Percentiles rank a stretch among this genome's conserved stretches.
These are phyloP conservation scores for Argyresthia albistria DNA, from an alignment of 2,888 invertebrate genomes.

Conservation along the genomic window DNA sequence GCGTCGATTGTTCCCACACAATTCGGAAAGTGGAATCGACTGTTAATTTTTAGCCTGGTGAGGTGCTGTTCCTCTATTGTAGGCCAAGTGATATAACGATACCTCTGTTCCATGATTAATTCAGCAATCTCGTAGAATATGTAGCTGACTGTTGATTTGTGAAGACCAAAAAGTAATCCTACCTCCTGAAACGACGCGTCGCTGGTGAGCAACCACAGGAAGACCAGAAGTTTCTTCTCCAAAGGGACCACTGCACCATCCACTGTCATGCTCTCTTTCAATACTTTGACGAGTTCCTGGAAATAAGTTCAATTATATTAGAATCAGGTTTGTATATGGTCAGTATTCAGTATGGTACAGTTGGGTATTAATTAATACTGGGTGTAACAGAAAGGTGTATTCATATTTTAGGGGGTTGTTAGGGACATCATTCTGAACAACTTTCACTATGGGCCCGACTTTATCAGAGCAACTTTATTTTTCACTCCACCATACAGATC, in stretches of 20 bases:
- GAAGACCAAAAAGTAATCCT: conserved; percentile 44
- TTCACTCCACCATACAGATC: too few species aligned
- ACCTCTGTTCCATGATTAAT: conserved; percentile 36
- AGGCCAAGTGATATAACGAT: conserved; percentile 53
- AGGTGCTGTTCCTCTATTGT: conserved; percentile 53
- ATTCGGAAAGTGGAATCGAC: conserved; percentile 51
- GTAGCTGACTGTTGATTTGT: conserved; percentile 50
- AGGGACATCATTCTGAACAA: too few species aligned
- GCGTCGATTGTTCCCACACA: conserved; percentile 60
- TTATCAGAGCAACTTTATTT: too few species aligned
- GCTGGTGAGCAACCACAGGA: conserved; percentile 46
- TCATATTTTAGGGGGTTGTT: too few species aligned
- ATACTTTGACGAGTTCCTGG: conserved; percentile 40
- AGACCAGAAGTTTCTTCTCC: conserved; percentile 56
- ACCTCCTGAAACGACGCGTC: conserved; percentile 48
- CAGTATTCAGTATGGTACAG: too few species aligned
- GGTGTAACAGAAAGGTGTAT: too few species aligned
- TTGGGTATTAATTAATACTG: too few species aligned
- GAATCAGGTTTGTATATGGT: too few species aligned
- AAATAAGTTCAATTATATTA: conserved; percentile 17
- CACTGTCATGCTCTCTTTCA: conserved; percentile 29
- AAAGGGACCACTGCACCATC: conserved; percentile 32
- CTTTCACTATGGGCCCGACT: too few species aligned
- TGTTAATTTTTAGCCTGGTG: conserved; percentile 54
- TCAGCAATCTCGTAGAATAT: conserved; percentile 51